These are phyloP conservation scores for Exaiptasia diaphana DNA, from an alignment of 64 coral and sea anemone species.

Conservation along the genomic window DNA sequence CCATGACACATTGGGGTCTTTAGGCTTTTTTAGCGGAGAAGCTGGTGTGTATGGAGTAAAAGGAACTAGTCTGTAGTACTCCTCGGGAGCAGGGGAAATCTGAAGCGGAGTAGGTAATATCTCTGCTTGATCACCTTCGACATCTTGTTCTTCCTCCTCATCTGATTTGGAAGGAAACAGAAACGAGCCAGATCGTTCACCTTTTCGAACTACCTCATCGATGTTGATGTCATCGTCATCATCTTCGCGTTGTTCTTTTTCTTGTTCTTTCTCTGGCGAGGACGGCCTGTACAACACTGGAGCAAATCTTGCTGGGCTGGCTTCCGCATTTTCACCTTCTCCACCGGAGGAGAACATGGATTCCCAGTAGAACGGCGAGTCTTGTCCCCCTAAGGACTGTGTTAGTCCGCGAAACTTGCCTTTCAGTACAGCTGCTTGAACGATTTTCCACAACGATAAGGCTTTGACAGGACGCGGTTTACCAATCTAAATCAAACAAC, in stretches of 20 bases:
- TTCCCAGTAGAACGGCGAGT: constrained; percentile 56
- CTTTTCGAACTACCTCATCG: not conserved
- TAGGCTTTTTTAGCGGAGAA: constrained; percentile 42
- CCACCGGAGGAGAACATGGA: constrained; percentile 46
- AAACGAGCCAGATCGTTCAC: constrained; percentile 8
- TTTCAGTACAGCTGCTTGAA: constrained; percentile 16
- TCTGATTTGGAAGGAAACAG: constrained; percentile 14
- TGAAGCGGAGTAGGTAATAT: constrained; percentile 32
- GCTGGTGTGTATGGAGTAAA: constrained; percentile 60
- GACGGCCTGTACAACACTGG: constrained; percentile 39
- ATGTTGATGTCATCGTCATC: not conserved
- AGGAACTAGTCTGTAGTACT: constrained; percentile 81
- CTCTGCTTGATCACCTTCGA: no score
- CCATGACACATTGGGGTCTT: constrained; percentile 61
- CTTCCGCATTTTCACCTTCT: not conserved
- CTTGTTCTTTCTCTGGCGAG: constrained; percentile 40
- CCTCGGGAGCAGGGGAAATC: constrained; percentile 85
- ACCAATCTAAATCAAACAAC: no score
- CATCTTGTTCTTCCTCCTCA: constrained; percentile 26
- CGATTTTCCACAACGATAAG: not conserved
- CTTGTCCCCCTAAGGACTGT: not conserved
- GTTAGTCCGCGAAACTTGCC: constrained; percentile 24
- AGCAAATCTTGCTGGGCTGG: constrained; percentile 1
- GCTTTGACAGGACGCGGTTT: no score
- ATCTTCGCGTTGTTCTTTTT: not conserved